Conservation (phyloP, 2,113 vertebrate species). For the Seriola quinqueradiata region DNA sequence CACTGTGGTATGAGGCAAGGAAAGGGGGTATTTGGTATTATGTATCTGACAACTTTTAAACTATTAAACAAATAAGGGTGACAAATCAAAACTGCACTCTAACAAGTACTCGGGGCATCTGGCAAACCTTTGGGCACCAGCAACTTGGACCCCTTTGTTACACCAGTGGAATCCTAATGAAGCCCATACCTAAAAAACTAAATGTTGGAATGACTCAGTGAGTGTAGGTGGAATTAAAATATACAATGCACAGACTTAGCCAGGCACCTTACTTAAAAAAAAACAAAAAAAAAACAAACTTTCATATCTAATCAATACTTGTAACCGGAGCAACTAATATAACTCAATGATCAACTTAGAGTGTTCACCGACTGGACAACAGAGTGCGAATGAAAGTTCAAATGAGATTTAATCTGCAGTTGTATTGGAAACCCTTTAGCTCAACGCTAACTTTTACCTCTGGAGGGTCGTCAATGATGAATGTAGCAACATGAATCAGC, state of each 20-base stretch:
- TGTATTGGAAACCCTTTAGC: constrained; percentile 49
- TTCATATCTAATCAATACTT: constrained; percentile 17
- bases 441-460: constrained; percentile 54
- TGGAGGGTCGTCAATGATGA: constrained; percentile 42
- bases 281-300: not conserved
- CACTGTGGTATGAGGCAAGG: constrained; percentile 4
- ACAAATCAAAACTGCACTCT: constrained; percentile 16
- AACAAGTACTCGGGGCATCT: not conserved
- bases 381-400: not conserved
- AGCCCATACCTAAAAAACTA: not conserved
- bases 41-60: constrained; percentile 17
- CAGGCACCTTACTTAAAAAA: no score
- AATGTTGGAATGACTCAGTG: not conserved
- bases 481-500: constrained; percentile 33
- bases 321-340: not conserved
- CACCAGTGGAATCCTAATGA: constrained; percentile 27
- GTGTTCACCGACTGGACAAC: not conserved
- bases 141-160: not conserved
- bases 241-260: not conserved
- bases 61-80: constrained; percentile 19
- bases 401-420: constrained; percentile 33
- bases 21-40: not conserved
- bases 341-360: no score
- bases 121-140: not conserved
- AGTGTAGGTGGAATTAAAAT: constrained; percentile 3